Evolutionary conservation across 1,140 invertebrate genomes (phyloP), one percentile per base, ranked within the genome.

Genomic region (Dermatophagoides farinae): DNA sequence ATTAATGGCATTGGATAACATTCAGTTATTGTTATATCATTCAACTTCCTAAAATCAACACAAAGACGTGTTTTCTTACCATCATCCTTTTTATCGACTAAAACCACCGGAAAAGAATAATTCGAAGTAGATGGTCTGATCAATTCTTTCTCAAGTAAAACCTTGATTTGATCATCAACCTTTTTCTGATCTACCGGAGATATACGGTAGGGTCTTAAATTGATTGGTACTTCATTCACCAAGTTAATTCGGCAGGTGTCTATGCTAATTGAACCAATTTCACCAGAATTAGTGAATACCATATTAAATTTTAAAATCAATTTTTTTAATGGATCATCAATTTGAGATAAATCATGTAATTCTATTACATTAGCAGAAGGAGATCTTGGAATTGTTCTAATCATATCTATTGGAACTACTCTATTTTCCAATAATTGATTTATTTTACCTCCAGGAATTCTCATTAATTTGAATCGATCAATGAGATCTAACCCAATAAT

Each of bases 41-140:
- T 78, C 20, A 79, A 57, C 18, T 60, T 46, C 18, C 76, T 46
- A 64, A 70, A 79, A 66, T 79, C 74, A 0, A 77, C 62, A 63
- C 70, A 75, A 61, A 76, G 62, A 60, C 72, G 65, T 31, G n/a
- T 53, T 22, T 53, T 53, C 31, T 67, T 43, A 44, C 68, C 60
- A 44, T 73, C 68, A 68, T 77, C 67, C 59, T 71, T 73, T 54
- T 66, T 66, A n/a, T 63, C 65, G 18, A 65, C 51, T 5, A 67
- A 51, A 10, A 65, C 50, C 1, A 67, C 59, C 0, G 64, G 65
- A 25, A 18, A 37, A 18, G 41, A 14, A 59, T 54, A 64, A 10
- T 57, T 49, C 1, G 6, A 59, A 12, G 20, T 40, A 1, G 62
- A 64, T n/a, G 31, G 16, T n/a, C 22, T 0, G 6, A 66, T 60